phyloP scores from a whole-genome alignment of 1,140 invertebrate species.

The Anagrus nilaparvatae region DNA sequence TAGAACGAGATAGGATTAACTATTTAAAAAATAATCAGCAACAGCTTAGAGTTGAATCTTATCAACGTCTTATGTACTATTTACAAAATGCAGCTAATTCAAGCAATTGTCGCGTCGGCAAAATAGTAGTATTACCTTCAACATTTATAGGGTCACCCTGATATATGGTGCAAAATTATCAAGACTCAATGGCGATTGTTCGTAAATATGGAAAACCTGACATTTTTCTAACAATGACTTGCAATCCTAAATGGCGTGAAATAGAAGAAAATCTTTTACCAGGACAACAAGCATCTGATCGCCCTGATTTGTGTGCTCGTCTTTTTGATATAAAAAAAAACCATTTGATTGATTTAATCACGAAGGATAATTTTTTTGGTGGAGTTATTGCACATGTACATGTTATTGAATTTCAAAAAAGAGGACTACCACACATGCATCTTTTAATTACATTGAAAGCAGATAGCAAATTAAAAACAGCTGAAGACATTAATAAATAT shows the following conservation, averaged over 20 bases:
- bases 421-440: slow-evolving; percentile 38
- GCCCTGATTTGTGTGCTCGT: slow-evolving; percentile 23
- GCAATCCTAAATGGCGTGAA: slow-evolving; percentile 34
- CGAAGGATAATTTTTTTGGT: neutral
- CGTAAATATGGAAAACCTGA: slow-evolving; percentile 11
- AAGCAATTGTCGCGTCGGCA: slow-evolving; percentile 17
- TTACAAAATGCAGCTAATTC: slow-evolving; percentile 12
- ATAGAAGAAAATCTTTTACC: slow-evolving; percentile 22
- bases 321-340: slow-evolving; percentile 17
- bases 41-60: slow-evolving; percentile 8
- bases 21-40: slow-evolving; percentile 13
- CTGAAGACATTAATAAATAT: slow-evolving; percentile 26
- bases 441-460: slow-evolving; percentile 20
- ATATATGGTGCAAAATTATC: slow-evolving; percentile 31
- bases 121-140: slow-evolving; percentile 28
- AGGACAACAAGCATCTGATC: slow-evolving; percentile 22
- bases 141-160: slow-evolving; percentile 31
- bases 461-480: slow-evolving; percentile 25
- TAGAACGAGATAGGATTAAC: slow-evolving; percentile 8
- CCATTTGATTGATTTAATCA: slow-evolving; percentile 6
- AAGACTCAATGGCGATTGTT: slow-evolving; percentile 35
- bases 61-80: slow-evolving; percentile 12
- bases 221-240: slow-evolving; percentile 33
- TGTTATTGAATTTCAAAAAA: slow-evolving; percentile 45
- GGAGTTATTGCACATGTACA: slow-evolving; percentile 2